Evolutionary conservation across 2,113 vertebrate genomes (phyloP), one percentile per base, ranked within the genome.

Genomic region (Trochalopteron elliotii): DNA sequence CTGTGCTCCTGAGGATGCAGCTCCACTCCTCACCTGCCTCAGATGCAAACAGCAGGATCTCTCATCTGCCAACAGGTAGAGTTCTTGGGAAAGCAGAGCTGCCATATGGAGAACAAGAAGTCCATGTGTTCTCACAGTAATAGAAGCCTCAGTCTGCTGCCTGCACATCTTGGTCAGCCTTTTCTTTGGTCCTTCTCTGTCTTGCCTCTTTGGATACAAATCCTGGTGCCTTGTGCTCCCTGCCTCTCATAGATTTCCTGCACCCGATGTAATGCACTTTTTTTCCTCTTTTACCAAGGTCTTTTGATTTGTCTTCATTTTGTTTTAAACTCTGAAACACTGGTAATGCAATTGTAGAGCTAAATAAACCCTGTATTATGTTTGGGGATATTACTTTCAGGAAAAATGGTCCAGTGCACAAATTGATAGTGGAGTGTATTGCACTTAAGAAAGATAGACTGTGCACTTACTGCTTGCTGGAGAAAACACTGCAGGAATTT

Each of bases 341-440:
- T 70, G 5, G 33, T 90, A 95, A 96, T 95, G 80, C 89, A 89
- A 89, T 96, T 95, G 93, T 63, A 75, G 94, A 90, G 91, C 93
- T 94, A 93, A 94, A 93, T 94, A 94, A 93, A 95, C 77, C 75
- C 52, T 70, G 65, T 84, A 64, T 92, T 90, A 87, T 91, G 83
- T 87, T 92, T 91, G 91, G 72, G 83, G 94, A 89, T 95, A 91
- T 96, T 96, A 64, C 93, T 94, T 96, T 89, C 87, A 84, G 87
- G 93, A 96, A 96, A 95, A 96, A 96, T 94, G 93, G 89, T 93
- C 86, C 93, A 89, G 80, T 87, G 91, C 91, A 94, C 89, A 94
- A 92, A 94, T 93, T 90, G 94, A 94, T 95, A 94, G 83, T 75
- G 76, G 93, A 94, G 83, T 92, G 42, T 91, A 92, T 83, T 78